Evolutionary conservation across 2,113 vertebrate genomes (phyloP), one percentile per base, ranked within the genome.

Genomic region (Geococcyx californianus): DNA sequence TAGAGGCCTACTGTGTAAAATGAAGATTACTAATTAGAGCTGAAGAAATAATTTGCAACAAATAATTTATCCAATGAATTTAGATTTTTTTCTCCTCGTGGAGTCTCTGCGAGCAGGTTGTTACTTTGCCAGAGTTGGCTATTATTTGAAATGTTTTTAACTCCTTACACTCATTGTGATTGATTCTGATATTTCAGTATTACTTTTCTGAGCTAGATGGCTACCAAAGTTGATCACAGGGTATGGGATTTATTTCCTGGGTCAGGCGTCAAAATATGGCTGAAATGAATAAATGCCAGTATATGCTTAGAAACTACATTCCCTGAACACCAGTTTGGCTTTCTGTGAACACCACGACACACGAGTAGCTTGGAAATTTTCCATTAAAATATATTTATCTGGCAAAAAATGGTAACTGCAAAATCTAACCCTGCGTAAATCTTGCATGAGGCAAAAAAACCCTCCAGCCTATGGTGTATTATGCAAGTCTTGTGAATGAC

Each of bases 1-100:
- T 96, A 97, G 88, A 96, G 83, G 79, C 96, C 94, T 95, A 96
- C 96, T 95, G 93, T 94, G 95, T 96, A 96, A 96, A 97, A 96
- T 95, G 93, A 90, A 93, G 94, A 97, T 96, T 96, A 95, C 94
- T 96, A 96, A 97, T 97, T 96, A 95, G 72, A 96, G 83, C 83
- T 86, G 85, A 90, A 96, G 92, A 95, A 96, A 96, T 93, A 94
- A 96, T 96, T 96, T 92, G 80, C 88, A 96, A 95, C 95, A 96
- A 96, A 97, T 93, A 93, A 95, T 95, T 92, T 95, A 94, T 84
- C 93, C 95, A 84, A 49, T 88, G 79, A 81, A 75, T 93, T 94
- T 84, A 77, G 59, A 60, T 64, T 72, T 62, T 84, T 60, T 72
- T 49, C 85, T 96, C 93, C 88, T 93, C 49, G 82, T 70, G 75